Conservation (phyloP, 2,888 invertebrate species). For the Caenorhabditis afra region DNA sequence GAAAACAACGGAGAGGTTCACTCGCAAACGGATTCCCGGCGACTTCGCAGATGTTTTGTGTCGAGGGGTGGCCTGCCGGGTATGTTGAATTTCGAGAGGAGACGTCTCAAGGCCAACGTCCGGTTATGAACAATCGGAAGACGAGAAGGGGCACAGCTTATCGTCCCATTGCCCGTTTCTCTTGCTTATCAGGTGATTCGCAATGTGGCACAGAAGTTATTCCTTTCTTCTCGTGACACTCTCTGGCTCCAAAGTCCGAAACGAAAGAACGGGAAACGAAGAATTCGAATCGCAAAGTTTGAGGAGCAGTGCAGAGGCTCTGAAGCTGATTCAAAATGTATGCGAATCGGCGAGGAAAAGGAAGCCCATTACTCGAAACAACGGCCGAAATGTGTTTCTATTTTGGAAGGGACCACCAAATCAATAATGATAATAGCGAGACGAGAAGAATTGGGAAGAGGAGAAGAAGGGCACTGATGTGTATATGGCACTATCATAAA, state of each 20-base stretch:
- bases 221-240: not conserved
- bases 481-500: constrained; percentile 28
- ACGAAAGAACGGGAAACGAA: not conserved
- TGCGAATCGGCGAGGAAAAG: constrained; percentile 10
- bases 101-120: not conserved
- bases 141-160: not conserved
- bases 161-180: not conserved
- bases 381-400: constrained; percentile 17
- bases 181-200: not conserved
- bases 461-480: constrained; percentile 1
- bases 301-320: not conserved
- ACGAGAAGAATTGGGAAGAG: not conserved
- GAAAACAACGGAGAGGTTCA: constrained; percentile 10
- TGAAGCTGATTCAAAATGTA: constrained; percentile 22
- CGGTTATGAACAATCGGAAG: not conserved
- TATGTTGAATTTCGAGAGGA: not conserved
- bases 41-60: constrained; percentile 5
- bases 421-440: constrained; percentile 8
- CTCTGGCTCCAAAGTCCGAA: too few relatives aligned
- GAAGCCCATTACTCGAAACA: constrained; percentile 22
- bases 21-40: not conserved
- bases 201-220: constrained; percentile 12
- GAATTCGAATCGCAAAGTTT: not conserved
- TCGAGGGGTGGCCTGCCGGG: too few relatives aligned
- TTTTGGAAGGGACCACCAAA: constrained; percentile 4